Conservation (phyloP, 2,113 vertebrate genomes). For the Puffinus mauretanicus region DNA sequence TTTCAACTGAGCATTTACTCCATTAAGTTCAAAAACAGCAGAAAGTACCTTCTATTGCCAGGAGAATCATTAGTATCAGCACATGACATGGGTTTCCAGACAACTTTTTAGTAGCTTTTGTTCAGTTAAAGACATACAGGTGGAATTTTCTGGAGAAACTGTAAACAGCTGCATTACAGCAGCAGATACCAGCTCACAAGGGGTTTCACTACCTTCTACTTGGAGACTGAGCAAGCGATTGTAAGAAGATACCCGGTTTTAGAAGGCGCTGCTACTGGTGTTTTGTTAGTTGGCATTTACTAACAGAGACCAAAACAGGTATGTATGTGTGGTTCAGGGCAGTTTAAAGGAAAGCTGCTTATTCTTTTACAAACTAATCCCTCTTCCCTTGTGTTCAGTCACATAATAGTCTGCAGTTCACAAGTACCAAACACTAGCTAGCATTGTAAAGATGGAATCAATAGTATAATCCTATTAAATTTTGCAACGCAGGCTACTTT, state of each 20-base stretch:
- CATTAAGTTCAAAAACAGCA: neutral
- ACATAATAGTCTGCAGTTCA: constrained; percentile 59
- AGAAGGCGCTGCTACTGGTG: neutral
- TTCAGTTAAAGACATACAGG: neutral
- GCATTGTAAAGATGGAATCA: constrained; percentile 69
- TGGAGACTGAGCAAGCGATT: neutral
- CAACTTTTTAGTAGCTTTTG: neutral
- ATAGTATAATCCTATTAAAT: constrained; percentile 79
- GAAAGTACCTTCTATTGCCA: neutral
- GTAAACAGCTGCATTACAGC: neutral
- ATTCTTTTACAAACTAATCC: constrained; percentile 69
- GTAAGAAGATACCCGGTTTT: neutral
- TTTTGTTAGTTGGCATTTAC: constrained; percentile 54
- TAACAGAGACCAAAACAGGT: constrained; percentile 52
- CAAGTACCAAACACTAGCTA: constrained; percentile 55
- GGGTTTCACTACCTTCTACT: neutral
- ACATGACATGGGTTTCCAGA: neutral
- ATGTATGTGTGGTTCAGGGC: neutral
- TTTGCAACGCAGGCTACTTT: constrained; percentile 69
- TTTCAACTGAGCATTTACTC: neutral
- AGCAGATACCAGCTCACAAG: neutral
- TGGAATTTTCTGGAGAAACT: neutral
- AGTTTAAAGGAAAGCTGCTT: constrained; percentile 65
- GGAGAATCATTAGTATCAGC: neutral
- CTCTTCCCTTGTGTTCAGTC: constrained; percentile 63